Conservation (phyloP, 2,113 vertebrate genomes). For the Raja brachyura region DNA sequence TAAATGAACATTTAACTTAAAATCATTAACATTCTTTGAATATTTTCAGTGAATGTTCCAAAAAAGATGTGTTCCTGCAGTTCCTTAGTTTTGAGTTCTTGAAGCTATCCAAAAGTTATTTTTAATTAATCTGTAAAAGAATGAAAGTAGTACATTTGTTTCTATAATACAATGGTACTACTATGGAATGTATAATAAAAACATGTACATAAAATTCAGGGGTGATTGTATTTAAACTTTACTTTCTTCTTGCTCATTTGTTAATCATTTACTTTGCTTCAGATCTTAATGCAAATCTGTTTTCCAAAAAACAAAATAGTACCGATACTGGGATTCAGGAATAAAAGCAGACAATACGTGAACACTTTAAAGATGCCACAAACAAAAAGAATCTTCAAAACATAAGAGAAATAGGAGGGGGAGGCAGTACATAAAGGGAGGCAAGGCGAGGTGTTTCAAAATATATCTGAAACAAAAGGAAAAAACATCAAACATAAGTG, state of each 20-base stretch:
- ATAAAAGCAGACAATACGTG: not conserved
- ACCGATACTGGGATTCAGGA: not conserved
- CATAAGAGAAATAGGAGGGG: not conserved
- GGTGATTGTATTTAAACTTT: not conserved
- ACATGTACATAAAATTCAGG: not conserved
- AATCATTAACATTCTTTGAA: slow-evolving; percentile 19
- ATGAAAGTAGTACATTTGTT: not conserved
- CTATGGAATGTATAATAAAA: not conserved
- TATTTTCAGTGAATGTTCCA: not conserved
- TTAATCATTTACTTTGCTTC: not conserved
- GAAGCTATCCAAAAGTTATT: not conserved
- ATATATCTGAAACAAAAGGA: no score
- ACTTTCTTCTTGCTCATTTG: not conserved
- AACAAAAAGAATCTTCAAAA: not conserved
- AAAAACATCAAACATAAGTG: no score
- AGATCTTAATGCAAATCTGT: not conserved
- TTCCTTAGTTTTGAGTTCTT: not conserved
- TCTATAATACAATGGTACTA: not conserved
- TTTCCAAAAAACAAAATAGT: not conserved
- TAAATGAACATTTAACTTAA: not conserved
- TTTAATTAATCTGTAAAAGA: not conserved
- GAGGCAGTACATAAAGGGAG: no score
- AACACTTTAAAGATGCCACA: not conserved
- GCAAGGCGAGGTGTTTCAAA: no score
- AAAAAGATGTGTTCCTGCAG: not conserved